Conservation (phyloP, 2,113 vertebrate genomes). For the Amia ocellicauda region DNA sequence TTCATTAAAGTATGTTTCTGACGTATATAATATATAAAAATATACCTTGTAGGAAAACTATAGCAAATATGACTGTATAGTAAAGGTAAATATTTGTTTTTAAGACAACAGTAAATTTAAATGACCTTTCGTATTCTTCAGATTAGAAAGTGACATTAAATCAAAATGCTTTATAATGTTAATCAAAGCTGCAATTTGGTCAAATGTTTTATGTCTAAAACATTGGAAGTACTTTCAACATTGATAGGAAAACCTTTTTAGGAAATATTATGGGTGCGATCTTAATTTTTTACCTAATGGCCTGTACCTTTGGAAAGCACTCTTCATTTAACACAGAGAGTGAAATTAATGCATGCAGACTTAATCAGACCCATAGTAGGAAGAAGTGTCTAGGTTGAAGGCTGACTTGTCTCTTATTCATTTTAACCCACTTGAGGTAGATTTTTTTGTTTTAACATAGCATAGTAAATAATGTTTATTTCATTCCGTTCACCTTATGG, state of each 20-base stretch:
- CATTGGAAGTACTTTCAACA: slow-evolving; percentile 11
- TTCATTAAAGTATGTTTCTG: no score
- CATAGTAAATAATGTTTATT: slow-evolving; percentile 11
- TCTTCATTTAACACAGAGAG: slow-evolving; percentile 16
- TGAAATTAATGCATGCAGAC: slow-evolving; percentile 12
- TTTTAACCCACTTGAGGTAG: neutral
- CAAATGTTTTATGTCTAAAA: no score
- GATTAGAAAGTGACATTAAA: slow-evolving; percentile 12
- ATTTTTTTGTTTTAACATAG: slow-evolving; percentile 13
- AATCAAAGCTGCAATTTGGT: slow-evolving; percentile 14
- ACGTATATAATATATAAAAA: no score
- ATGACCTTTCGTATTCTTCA: no score
- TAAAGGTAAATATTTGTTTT: no score
- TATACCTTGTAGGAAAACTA: no score
- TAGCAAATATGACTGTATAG: no score
- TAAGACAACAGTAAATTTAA: no score
- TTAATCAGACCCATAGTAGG: slow-evolving; percentile 6
- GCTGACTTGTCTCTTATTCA: neutral
- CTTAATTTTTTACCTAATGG: slow-evolving; percentile 15
- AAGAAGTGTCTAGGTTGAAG: no score
- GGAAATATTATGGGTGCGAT: slow-evolving; percentile 9
- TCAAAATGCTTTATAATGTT: slow-evolving; percentile 16
- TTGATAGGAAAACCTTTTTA: slow-evolving; percentile 6
- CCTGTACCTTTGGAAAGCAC: slow-evolving; percentile 17
- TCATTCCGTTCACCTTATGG: neutral